These are phyloP conservation scores for Folsomia candida DNA, from an alignment of 2,888 invertebrate species.

Conservation along the genomic window DNA sequence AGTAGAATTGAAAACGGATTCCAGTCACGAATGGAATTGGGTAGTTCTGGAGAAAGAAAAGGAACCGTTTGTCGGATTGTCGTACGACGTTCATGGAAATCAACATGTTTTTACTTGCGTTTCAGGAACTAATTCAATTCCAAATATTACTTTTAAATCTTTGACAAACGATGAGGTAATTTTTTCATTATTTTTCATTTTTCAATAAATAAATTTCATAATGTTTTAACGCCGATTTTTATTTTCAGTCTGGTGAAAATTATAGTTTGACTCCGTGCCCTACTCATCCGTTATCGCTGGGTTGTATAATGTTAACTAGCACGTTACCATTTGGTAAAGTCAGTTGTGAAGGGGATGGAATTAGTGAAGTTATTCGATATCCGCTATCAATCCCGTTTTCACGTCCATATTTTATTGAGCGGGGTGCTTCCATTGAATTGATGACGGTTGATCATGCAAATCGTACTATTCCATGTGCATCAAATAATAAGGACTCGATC, in stretches of 20 bases:
- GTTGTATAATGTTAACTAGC: constrained; percentile 38
- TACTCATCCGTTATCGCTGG: not conserved
- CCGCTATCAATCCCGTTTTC: constrained; percentile 21
- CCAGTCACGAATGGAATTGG: constrained; percentile 37
- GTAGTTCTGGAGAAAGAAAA: not conserved
- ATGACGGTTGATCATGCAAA: constrained; percentile 17
- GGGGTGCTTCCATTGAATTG: constrained; percentile 27
- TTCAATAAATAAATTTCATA: too few species aligned
- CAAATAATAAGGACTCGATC: constrained; percentile 24
- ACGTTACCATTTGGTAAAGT: constrained; percentile 30
- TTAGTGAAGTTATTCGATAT: constrained; percentile 35
- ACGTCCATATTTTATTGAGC: constrained; percentile 37
- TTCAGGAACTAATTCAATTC: constrained; percentile 21
- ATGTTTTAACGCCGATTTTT: too few species aligned
- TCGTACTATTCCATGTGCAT: constrained; percentile 30
- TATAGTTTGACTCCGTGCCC: not conserved
- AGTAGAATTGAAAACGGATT: too few species aligned
- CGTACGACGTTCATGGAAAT: constrained; percentile 28
- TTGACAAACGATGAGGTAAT: constrained; percentile 16
- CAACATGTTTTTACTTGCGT: constrained; percentile 38
- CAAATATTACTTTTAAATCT: constrained; percentile 23
- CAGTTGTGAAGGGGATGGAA: constrained; percentile 33
- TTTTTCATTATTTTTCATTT: too few species aligned
- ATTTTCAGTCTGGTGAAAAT: too few species aligned
- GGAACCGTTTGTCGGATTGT: constrained; percentile 26